These are phyloP conservation scores for Keiferia lycopersicella DNA, from an alignment of 2,888 invertebrate species.

Conservation along the genomic window DNA sequence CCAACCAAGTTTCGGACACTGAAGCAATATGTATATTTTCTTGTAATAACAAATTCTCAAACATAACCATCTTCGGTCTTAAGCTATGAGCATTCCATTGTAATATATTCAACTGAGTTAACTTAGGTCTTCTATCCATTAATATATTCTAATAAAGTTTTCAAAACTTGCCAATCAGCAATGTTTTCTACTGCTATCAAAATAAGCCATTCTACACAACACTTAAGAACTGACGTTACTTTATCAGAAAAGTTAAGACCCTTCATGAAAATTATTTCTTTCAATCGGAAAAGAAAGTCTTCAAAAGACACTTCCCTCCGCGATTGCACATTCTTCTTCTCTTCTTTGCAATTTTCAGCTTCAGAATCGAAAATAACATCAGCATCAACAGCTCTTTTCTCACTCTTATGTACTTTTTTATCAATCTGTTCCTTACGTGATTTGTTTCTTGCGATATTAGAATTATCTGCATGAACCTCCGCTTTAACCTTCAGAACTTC, in stretches of 20 bases:
- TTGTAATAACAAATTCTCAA: conserved; percentile 21
- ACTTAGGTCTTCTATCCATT: conserved; percentile 5
- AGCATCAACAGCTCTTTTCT: no score
- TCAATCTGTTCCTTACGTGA: no score
- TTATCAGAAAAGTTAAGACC: not conserved
- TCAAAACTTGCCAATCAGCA: conserved; percentile 13
- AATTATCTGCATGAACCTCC: no score
- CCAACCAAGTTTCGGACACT: conserved; percentile 24
- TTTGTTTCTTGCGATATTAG: no score
- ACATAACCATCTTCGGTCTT: conserved; percentile 11
- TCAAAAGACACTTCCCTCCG: no score
- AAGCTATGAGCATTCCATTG: conserved; percentile 28
- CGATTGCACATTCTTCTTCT: no score
- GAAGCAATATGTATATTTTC: conserved; percentile 25
- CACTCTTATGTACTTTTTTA: no score
- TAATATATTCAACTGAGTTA: conserved; percentile 22
- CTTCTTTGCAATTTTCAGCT: no score
- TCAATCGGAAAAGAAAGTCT: not conserved
- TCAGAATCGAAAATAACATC: no score
- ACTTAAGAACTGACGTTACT: not conserved
- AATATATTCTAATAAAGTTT: conserved; percentile 16
- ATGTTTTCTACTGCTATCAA: conserved; percentile 1
- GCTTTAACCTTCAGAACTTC: no score
- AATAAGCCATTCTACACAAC: conserved; percentile 10
- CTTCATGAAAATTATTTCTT: not conserved